Base-by-base conservation (phyloP, 2,113 vertebrate species). In the Spheniscus mendiculus region DNA sequence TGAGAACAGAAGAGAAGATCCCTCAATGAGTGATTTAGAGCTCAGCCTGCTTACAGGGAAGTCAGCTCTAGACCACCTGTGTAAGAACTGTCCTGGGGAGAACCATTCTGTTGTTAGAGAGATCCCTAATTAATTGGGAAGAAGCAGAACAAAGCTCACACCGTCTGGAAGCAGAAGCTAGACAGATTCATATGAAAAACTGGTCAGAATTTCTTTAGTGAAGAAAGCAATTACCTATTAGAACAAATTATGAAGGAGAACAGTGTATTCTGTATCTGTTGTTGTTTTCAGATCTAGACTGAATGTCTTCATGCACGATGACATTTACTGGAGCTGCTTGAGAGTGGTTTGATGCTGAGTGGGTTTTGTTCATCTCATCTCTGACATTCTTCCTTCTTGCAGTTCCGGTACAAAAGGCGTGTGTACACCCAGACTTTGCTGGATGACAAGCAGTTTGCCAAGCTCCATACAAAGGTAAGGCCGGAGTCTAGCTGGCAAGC, bases 331-430 rank as follows among this genome's bases (percentile, higher is more conserved):
- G 73, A 63, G 61, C 44, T 9, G 26, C 74, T 53, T 0, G 3
- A 30, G 80, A 15, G 73, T 4, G 0, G 47, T 19, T n/a, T 47
- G 81, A 4, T 18, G 44, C 71, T 13, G 27, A 12, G 62, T 32
- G 81, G 25, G 34, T 47, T 67, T 21, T 53, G 77, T 25, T 65
- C 47, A 8, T 29, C 53, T 81, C 45, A 61, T 19, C 1, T 16
- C 50, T 93, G 91, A 42, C 16, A 0, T 59, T 62, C 78, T 90
- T 36, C 23, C 82, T 55, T 83, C 63, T 98, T 98, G 70, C 98
- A 99, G 99, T 99, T 99, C 95, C 99, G 99, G 65, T 99, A 99
- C 98, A 99, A 99, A 96, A 98, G 99, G 92, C 98, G 99, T 14
- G 99, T 99, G 52, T 99, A 99, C 93, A 99, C 99, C 55, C 99